phyloP scores from a whole-genome alignment of 1,140 invertebrate genomes.

The Drosophila setifemur region DNA sequence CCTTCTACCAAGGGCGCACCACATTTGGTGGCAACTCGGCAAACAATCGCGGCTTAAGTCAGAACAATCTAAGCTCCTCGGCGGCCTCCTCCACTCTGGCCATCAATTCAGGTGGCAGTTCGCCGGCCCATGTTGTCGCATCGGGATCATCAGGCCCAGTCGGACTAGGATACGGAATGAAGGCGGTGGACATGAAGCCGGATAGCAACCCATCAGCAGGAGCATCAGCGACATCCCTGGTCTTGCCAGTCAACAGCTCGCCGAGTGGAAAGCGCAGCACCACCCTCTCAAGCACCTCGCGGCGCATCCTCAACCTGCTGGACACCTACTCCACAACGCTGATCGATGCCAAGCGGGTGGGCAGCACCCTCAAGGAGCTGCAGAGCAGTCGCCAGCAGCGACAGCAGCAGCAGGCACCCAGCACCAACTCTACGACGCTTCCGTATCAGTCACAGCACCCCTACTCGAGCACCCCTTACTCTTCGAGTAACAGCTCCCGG shows the following conservation, averaged over 20 bases:
- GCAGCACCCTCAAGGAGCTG: slow-evolving; percentile 78
- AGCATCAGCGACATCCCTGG: background rate
- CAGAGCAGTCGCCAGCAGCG: slow-evolving; percentile 27
- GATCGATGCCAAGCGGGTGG: slow-evolving; percentile 88
- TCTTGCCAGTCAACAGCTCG: background rate
- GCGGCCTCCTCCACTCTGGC: slow-evolving; percentile 18
- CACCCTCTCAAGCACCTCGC: slow-evolving; percentile 85
- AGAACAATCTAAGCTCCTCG: slow-evolving; percentile 29
- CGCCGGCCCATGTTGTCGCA: slow-evolving; percentile 24
- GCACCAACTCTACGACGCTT: slow-evolving; percentile 1
- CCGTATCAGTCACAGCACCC: too few relatives aligned
- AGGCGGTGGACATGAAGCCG: slow-evolving; percentile 52
- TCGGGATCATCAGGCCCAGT: background rate
- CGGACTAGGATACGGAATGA: slow-evolving; percentile 35
- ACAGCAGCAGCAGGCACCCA: background rate
- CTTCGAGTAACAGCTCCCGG: background rate
- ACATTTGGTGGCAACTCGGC: slow-evolving; percentile 90
- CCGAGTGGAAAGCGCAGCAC: slow-evolving; percentile 33
- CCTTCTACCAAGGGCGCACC: slow-evolving; percentile 92
- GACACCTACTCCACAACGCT: slow-evolving; percentile 89
- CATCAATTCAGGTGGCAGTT: slow-evolving; percentile 39
- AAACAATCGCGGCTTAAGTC: slow-evolving; percentile 83
- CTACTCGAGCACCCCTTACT: too few relatives aligned
- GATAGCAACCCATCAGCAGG: background rate
- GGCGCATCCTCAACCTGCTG: slow-evolving; percentile 87